Conservation (phyloP, 1,140 invertebrate species). For the Aphelenchoides besseyi region DNA sequence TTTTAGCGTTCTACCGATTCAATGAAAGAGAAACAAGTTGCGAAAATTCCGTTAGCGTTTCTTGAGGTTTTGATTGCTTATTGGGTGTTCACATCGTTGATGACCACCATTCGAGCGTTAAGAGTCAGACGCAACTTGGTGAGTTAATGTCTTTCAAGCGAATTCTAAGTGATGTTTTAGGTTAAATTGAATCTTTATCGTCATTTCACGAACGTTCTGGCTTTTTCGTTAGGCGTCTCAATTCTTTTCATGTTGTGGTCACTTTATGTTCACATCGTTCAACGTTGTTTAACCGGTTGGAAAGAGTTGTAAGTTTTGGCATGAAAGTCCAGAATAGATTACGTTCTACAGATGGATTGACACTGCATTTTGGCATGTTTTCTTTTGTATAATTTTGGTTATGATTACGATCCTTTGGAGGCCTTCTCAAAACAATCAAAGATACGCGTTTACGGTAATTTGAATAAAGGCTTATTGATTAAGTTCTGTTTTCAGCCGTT, state of each 20-base stretch:
- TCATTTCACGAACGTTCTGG: conserved; percentile 87
- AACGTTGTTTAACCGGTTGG: conserved; percentile 72
- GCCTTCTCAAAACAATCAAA: conserved; percentile 87
- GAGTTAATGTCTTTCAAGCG: conserved; percentile 18
- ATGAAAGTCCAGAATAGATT: conserved; percentile 5
- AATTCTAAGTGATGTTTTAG: conserved; percentile 69
- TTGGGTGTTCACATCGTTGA: conserved; percentile 71
- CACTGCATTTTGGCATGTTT: conserved; percentile 86
- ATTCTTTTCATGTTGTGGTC: conserved; percentile 88
- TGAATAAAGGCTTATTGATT: no score
- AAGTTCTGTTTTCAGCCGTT: no score
- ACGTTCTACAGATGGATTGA: conserved; percentile 74
- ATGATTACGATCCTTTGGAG: conserved; percentile 91
- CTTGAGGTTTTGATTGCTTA: conserved; percentile 60
- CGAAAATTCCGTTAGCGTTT: conserved; percentile 58
- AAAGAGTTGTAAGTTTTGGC: conserved; percentile 70
- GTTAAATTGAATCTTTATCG: conserved; percentile 84
- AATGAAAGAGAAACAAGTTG: conserved; percentile 62
- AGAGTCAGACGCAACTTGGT: conserved; percentile 70
- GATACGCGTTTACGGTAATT: conserved; percentile 89
- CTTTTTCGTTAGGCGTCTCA: conserved; percentile 80
- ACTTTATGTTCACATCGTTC: conserved; percentile 71
- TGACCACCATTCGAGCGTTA: conserved; percentile 81
- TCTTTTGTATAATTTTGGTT: conserved; percentile 80
- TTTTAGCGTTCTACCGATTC: conserved; percentile 56